phyloP scores from a whole-genome alignment of 2,888 invertebrate genomes.

The Ormyrus nitidulus region DNA sequence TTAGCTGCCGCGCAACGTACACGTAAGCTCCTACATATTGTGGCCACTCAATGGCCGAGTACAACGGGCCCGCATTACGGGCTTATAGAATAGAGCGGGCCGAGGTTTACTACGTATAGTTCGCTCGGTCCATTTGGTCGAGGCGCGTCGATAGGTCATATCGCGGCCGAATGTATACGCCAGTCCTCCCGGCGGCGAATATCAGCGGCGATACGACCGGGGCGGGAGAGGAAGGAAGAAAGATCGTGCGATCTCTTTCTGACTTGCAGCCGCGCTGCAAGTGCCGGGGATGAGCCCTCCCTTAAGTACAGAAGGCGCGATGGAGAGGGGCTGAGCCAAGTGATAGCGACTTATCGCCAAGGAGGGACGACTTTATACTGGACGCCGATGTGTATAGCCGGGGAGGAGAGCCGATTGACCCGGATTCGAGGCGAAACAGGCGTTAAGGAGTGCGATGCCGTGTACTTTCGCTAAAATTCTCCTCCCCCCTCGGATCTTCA shows the following conservation, averaged over 20 bases:
- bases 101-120: background rate
- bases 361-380: slow-evolving; percentile 3
- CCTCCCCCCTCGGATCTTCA: too few species aligned
- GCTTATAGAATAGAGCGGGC: slow-evolving; percentile 4
- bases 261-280: too few species aligned
- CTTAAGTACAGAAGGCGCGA: too few species aligned
- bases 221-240: background rate
- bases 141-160: slow-evolving; percentile 9
- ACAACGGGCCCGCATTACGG: slow-evolving; percentile 14
- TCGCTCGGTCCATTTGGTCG: slow-evolving; percentile 9
- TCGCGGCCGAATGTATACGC: slow-evolving; percentile 18
- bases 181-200: background rate
- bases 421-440: slow-evolving; percentile 21
- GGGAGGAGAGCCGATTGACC: slow-evolving; percentile 17
- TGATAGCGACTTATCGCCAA: background rate
- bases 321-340: background rate
- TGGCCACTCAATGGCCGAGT: background rate
- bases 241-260: too few species aligned
- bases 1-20: background rate
- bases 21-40: background rate
- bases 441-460: slow-evolving; percentile 33
- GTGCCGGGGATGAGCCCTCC: too few species aligned
- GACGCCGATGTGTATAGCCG: background rate
- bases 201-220: background rate
- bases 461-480: slow-evolving; percentile 32